Base-by-base conservation (phyloP, 2,113 vertebrate species). In the Poeciliopsis retropinna region DNA sequence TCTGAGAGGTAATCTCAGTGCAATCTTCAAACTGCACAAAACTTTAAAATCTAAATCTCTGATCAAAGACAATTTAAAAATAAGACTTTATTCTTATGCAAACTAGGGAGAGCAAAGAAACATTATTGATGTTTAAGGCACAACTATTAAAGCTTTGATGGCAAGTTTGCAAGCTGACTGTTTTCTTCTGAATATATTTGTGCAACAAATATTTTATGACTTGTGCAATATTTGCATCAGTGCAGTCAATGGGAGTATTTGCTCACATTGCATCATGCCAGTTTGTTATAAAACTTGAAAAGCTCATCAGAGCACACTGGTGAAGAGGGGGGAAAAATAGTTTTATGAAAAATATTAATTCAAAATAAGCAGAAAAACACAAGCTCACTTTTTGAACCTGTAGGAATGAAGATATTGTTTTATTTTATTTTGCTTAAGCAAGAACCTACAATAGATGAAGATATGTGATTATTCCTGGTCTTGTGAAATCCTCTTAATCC, bases 1-100 rank as follows among this genome's bases (percentile, higher is more conserved):
- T 73, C 71, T 76, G 17, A 51, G 25, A 71, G 51, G 51, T 82
- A 63, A 87, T 88, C 80, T 74, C 71, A 77, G 84, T 71, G 44
- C 63, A 29, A 82, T 82, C 76, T 73, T 67, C 44, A 12, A 62
- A 65, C 60, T 28, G 7, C 29, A 22, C 71, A 39, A 27, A 57
- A 73, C 73, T 17, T 47, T 47, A 1, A 19, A 47, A 47, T 47
- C 44, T 47, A 17, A 19, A 47, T 65, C 51, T 31, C 51, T 31
- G n/a, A 70, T 73, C 32, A 70, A 61, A 72, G n/a, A 60, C 57
- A n/a, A 30, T 30, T 17, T 30, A 27, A 67, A 74, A 76, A 61
- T 30, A 29, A 57, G 41, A 14, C 47, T 79, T 89, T 27, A 67
- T 78, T 76, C 9, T 60, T 39, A 44, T 75, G 80, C 70, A 82